Evolutionary conservation across 2,113 vertebrate genomes (phyloP).

Genomic region (Agelaius tricolor): DNA sequence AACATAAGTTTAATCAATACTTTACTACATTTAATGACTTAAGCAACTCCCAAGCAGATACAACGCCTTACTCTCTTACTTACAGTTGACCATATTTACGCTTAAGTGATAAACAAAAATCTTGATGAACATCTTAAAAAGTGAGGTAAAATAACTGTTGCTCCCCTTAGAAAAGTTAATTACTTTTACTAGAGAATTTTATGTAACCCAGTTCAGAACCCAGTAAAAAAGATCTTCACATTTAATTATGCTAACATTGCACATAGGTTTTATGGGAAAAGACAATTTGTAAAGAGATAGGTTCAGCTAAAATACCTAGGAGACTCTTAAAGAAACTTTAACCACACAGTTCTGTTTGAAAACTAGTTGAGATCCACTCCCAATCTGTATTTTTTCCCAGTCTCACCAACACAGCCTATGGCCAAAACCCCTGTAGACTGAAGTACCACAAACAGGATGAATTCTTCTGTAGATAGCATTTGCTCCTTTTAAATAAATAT

Average conservation of each 20-base stretch:
- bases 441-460: neutral
- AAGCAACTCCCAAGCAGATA: neutral
- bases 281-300: neutral
- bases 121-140: neutral
- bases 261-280: neutral
- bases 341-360: neutral
- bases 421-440: neutral
- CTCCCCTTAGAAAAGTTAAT: neutral
- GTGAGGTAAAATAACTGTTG: neutral
- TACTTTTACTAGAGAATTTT: neutral
- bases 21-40: neutral
- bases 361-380: neutral
- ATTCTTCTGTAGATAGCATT: neutral
- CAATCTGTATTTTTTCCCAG: neutral
- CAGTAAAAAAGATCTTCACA: neutral
- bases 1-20: neutral
- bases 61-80: neutral
- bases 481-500: neutral
- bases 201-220: neutral
- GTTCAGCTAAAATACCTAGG: neutral
- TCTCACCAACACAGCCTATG: neutral
- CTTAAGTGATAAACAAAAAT: neutral
- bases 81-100: neutral
- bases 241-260: neutral
- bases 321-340: neutral